These are phyloP conservation scores for Ericerus pela DNA, from an alignment of 1,140 invertebrate species.

Conservation along the genomic window DNA sequence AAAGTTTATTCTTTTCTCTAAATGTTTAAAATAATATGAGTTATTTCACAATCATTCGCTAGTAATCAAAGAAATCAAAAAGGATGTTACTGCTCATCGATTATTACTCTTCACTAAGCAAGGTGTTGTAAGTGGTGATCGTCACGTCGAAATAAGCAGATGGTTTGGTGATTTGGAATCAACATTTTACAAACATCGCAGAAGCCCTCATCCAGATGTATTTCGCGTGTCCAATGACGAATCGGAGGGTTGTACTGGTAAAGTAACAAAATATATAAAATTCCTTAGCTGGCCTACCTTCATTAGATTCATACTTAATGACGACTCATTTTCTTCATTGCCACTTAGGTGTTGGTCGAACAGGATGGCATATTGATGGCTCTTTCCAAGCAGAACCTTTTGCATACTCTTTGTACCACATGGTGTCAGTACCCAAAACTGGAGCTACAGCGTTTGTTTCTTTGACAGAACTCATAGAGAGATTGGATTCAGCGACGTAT, in stretches of 20 bases:
- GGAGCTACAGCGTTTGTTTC: constrained; percentile 34
- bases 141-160: constrained; percentile 36
- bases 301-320: background rate
- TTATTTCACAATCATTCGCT: background rate
- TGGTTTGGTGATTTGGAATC: constrained; percentile 38
- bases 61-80: constrained; percentile 32
- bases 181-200: constrained; percentile 36
- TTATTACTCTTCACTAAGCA: constrained; percentile 36
- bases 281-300: background rate
- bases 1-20: background rate
- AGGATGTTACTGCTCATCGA: constrained; percentile 31
- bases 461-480: constrained; percentile 32
- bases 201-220: constrained; percentile 35
- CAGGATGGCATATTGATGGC: constrained; percentile 39
- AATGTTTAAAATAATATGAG: background rate
- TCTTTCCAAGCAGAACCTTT: constrained; percentile 36
- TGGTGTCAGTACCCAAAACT: constrained; percentile 31
- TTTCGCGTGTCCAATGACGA: constrained; percentile 36
- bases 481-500: constrained; percentile 27
- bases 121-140: constrained; percentile 31
- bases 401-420: constrained; percentile 33
- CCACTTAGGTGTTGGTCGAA: constrained; percentile 32
- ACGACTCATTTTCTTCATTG: background rate
- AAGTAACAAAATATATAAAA: too few species aligned
- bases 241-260: constrained; percentile 33